Evolutionary conservation across 2,888 invertebrate genomes (phyloP), one percentile per base, ranked within the genome.

Genomic region (Calliopum simillimum): DNA sequence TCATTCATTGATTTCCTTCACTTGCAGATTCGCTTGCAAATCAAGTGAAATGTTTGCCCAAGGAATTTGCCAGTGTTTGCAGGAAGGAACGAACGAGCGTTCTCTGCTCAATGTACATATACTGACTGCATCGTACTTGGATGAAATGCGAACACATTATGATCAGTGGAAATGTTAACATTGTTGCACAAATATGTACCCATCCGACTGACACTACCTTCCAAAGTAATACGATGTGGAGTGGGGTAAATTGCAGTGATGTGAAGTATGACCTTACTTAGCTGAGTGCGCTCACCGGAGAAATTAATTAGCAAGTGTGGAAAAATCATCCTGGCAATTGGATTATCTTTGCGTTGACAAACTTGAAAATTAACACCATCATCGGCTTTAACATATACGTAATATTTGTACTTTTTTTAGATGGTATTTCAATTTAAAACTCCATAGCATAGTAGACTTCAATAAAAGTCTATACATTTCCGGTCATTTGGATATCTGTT

Each of bases 1-100:
- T 21, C 44, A 14, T 19, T 53, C 43, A 23, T 53, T n/a, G 47
- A 41, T 19, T 58, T 49, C 25, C 64, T 68, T 72, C 62, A 67
- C 74, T 77, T 63, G 75, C 75, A 77, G 16, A 76, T 78, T 83
- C 81, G 79, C 79, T 83, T 83, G 82, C 83, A 83, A 84, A 83
- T 83, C 84, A 83, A 83, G 82, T 83, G 84, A 84, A 83, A 83
- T 83, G 83, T 83, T 83, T 84, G 81, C 83, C 84, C 83, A 83
- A 84, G 84, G 84, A 83, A 83, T 83, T 83, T 83, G 83, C 83
- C 84, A 82, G 82, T 80, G 82, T 82, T 80, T 80, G 81, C 83
- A 80, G 77, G 81, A 84, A 81, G 79, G 82, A 84, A 84, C 82
- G 83, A 79, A 82, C 80, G 79, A 81, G 33, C 33, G 33, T 33